Evolutionary conservation across 2,113 vertebrate species (phyloP), one percentile per base, ranked within the genome.

Genomic region (Muntiacus muntjak): DNA sequence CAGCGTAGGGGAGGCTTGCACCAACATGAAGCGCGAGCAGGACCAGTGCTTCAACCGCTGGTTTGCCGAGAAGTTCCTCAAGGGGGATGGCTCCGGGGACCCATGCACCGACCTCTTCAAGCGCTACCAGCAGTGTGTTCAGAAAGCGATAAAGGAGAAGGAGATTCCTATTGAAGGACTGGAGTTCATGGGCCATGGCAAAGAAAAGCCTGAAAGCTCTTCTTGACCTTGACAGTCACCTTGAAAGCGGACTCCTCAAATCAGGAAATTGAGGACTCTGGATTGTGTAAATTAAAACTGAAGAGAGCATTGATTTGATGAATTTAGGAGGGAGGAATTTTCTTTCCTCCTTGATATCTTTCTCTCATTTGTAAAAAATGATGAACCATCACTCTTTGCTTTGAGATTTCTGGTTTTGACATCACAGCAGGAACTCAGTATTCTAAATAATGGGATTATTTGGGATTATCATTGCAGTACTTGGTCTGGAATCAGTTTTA

Each of bases 1-100:
- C 99, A 99, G 99, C 85, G 99, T 99, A 0, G 99, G 99, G 23
- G 99, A 99, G 98, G 99, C 99, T 1, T 99, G 99, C 96, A 99
- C 99, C 1, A 99, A 99, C n/a, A 99, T 99, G 97, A 99, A 99
- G 98, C 99, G 99, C 85, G 99, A 99, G 71, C 99, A 99, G 97
- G 99, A 99, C 94, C 99, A 99, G 99, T 99, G 99, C 98, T 99
- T 99, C 98, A 99, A 99, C 98, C 99, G 99, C 98, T 99, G 99
- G 99, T 99, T 99, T 98, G 99, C 99, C 0, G 99, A 99, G 98
- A 99, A 99, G 98, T 99, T 99, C 98, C 99, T 99, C 92, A 99
- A 99, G 96, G 99, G 99, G 11, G 99, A 99, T 92, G 99, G 99
- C 52, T 98, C 98, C 82, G 99, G 99, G 0, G 99, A 99, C 94